phyloP scores from a whole-genome alignment of 2,888 invertebrate genomes.

The Formica aserva region DNA sequence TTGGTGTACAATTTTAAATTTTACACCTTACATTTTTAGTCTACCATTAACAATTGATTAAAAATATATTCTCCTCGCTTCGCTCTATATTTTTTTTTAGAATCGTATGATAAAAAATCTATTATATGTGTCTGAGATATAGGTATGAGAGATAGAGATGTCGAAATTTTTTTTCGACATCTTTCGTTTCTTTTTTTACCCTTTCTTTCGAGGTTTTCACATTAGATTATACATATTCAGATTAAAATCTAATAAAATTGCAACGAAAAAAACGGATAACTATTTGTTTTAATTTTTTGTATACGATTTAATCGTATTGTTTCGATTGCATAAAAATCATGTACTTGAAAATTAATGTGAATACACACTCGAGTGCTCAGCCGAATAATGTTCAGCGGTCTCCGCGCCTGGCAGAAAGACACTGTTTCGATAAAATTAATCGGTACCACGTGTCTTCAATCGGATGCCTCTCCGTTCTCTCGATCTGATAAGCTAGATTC shows the following conservation, averaged over 20 bases:
- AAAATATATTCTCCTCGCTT: neutral
- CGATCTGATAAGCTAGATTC: constrained; percentile 81
- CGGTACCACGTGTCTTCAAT: constrained; percentile 80
- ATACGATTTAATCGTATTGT: neutral
- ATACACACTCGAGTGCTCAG: neutral
- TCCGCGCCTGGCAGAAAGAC: constrained; percentile 50
- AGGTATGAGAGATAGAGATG: neutral
- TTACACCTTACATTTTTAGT: neutral
- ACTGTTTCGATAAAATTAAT: constrained; percentile 79
- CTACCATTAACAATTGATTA: neutral
- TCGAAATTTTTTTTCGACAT: too few relatives aligned
- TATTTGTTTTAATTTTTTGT: neutral
- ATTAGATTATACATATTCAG: neutral
- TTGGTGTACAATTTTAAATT: neutral
- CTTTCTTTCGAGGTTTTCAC: neutral
- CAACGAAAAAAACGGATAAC: neutral
- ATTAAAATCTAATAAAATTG: neutral
- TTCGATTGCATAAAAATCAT: neutral
- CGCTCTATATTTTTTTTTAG: neutral
- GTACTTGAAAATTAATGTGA: neutral
- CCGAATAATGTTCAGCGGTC: constrained; percentile 20
- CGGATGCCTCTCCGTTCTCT: constrained; percentile 66
- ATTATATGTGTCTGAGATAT: too few relatives aligned
- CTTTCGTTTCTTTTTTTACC: neutral
- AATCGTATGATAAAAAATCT: neutral